Evolutionary conservation across 2,888 invertebrate species (phyloP).

Genomic region (Dryococelus australis): DNA sequence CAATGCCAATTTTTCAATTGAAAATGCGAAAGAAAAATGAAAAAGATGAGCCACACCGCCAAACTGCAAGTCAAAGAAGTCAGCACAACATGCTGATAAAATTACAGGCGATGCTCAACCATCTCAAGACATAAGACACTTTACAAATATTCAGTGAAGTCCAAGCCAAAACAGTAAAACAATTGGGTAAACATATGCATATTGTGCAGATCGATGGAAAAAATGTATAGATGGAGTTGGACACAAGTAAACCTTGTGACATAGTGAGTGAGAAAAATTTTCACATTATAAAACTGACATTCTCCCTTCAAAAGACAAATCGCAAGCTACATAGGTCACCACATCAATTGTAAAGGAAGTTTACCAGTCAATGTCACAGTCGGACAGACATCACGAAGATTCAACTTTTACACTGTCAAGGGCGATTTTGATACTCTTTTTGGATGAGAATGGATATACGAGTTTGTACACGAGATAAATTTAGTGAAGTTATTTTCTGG

Average conservation of each 20-base stretch:
- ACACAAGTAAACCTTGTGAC: neutral
- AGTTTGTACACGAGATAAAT: constrained; percentile 19
- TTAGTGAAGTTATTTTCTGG: neutral
- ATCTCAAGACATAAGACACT: neutral
- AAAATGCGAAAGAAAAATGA: neutral
- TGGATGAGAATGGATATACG: neutral
- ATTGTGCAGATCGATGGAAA: no score
- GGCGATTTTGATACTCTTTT: constrained; percentile 27
- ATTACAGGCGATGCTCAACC: neutral
- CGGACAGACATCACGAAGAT: neutral
- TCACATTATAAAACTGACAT: neutral
- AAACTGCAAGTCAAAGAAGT: neutral
- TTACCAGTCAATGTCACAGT: constrained; percentile 3
- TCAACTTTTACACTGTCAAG: neutral
- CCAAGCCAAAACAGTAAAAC: no score
- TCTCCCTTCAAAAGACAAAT: neutral
- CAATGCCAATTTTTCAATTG: no score
- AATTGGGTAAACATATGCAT: no score
- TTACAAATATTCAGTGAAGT: no score
- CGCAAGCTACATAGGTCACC: constrained; percentile 13
- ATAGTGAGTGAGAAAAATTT: neutral
- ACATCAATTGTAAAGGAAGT: neutral
- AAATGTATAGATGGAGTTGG: neutral
- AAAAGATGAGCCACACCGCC: neutral
- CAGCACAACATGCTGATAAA: neutral